Percentiles rank a stretch among this genome's conserved stretches.
These are phyloP conservation scores for Heliconius hortense DNA, from an alignment of 2,888 invertebrate species.

Conservation along the genomic window DNA sequence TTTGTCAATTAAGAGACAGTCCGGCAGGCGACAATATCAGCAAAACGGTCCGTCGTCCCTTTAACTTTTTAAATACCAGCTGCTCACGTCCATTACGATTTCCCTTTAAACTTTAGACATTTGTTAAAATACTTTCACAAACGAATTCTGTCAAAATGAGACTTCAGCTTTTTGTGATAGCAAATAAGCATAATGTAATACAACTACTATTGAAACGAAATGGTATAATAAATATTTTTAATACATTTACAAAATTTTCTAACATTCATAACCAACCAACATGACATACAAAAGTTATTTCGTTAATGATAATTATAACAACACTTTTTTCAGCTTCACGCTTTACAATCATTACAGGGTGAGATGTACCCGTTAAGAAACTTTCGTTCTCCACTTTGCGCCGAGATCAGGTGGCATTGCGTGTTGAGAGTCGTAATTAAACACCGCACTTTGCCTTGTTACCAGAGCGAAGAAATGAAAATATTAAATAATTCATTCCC, in stretches of 20 bases:
- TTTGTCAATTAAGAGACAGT: constrained; percentile 28
- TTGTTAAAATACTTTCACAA: constrained; percentile 10
- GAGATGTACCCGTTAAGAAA: no score
- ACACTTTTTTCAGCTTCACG: no score
- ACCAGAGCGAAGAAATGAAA: neutral
- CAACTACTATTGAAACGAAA: neutral
- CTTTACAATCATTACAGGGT: no score
- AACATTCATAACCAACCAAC: neutral
- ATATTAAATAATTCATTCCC: no score
- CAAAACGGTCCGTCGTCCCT: constrained; percentile 20
- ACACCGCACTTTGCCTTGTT: neutral
- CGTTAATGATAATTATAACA: neutral
- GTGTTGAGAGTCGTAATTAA: neutral
- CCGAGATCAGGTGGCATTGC: no score
- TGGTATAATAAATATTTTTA: neutral
- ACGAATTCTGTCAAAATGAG: neutral
- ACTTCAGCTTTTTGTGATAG: neutral
- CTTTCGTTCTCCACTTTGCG: no score
- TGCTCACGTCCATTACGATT: neutral
- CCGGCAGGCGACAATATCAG: constrained; percentile 17
- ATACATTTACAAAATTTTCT: neutral
- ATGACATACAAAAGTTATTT: neutral
- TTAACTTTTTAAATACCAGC: constrained; percentile 27
- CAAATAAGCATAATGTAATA: no score
- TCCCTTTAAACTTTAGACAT: constrained; percentile 8